A percentile compares a stretch with the other conserved stretches of the same genome.
phyloP scores from a whole-genome alignment of 2,797 vertebrate species.

The Sebastes hopkinsi region DNA sequence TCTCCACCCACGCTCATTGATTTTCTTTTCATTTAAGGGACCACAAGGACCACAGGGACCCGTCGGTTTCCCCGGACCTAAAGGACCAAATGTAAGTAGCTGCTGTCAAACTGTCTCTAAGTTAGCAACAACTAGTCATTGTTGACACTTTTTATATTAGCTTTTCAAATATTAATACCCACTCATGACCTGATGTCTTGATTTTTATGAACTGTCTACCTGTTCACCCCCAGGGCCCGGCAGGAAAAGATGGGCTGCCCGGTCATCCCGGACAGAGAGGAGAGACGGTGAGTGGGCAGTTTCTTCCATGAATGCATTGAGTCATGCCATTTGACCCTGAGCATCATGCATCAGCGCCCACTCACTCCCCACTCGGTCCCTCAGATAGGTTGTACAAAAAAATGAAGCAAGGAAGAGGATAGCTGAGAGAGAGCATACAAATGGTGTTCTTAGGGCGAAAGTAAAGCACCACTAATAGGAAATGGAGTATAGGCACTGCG shows the following conservation, averaged over 20 bases:
- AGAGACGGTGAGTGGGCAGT: constrained; percentile 90
- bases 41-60: constrained; percentile 97
- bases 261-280: constrained; percentile 97
- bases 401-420: neutral
- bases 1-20: neutral
- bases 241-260: constrained; percentile 96
- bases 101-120: constrained; percentile 21
- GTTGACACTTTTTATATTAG: constrained; percentile 23
- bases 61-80: constrained; percentile 94
- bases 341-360: constrained; percentile 1
- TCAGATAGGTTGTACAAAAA: constrained; percentile 15
- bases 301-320: neutral
- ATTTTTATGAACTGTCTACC: constrained; percentile 17
- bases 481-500: neutral
- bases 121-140: constrained; percentile 5
- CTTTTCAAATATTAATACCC: constrained; percentile 57
- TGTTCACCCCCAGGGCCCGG: constrained; percentile 86
- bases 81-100: constrained; percentile 94
- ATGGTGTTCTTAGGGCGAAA: neutral
- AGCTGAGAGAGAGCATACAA: neutral
- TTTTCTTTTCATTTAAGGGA: constrained; percentile 82
- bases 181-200: neutral
- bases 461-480: neutral
- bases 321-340: constrained; percentile 15
- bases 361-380: neutral